Percentiles rank a stretch among this genome's conserved stretches.
Evolutionary conservation across 2,888 invertebrate genomes (phyloP).

Genomic region (Copidosoma aretas): DNA sequence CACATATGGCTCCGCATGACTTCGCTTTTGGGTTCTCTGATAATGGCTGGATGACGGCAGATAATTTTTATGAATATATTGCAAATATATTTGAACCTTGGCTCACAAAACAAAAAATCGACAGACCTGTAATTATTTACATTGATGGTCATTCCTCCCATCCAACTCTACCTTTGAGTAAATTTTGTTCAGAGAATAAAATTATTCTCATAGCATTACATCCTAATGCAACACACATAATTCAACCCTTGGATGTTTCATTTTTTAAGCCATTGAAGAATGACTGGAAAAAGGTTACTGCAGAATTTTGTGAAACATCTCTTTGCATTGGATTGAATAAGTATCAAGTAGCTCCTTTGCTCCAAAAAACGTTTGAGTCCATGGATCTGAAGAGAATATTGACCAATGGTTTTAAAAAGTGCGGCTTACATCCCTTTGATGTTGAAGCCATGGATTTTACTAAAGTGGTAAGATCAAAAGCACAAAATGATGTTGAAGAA

Average conservation of each 20-base stretch:
- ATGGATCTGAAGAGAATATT: constrained; percentile 28
- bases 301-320: background rate
- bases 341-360: background rate
- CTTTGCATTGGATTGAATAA: background rate
- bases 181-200: background rate
- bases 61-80: background rate
- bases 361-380: background rate
- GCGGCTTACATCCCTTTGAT: background rate
- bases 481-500: no score
- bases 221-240: no score
- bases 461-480: background rate
- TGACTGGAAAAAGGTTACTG: background rate
- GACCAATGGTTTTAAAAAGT: constrained; percentile 46
- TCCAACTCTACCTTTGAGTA: background rate
- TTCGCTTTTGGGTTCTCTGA: background rate
- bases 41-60: background rate
- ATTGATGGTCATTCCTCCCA: background rate
- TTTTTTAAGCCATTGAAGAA: background rate
- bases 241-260: background rate
- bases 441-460: background rate
- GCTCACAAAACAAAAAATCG: background rate
- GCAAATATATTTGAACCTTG: background rate
- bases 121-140: background rate
- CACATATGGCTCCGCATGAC: background rate
- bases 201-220: background rate